phyloP scores from a whole-genome alignment of 2,888 invertebrate species.

The Eilema griseolum region DNA sequence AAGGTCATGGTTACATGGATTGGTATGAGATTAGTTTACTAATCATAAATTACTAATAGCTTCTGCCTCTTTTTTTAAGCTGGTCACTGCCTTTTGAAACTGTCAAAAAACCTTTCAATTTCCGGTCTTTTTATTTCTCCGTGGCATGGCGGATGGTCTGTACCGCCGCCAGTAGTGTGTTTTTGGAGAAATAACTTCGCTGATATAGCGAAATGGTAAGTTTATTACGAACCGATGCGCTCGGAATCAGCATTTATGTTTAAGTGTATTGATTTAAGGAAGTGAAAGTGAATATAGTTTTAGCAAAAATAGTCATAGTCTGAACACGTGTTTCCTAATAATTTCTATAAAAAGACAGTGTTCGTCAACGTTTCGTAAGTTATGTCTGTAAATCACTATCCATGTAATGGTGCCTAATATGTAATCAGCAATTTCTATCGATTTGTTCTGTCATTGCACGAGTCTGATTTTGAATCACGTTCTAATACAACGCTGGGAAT shows the following conservation, averaged over 20 bases:
- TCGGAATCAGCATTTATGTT: conserved; percentile 30
- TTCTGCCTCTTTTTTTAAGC: conserved; percentile 43
- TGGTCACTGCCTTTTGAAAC: conserved; percentile 69
- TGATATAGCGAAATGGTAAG: conserved; percentile 85
- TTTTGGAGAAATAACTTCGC: conserved; percentile 82
- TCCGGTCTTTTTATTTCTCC: conserved; percentile 86
- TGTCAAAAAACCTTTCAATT: conserved; percentile 71
- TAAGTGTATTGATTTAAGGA: conserved; percentile 52
- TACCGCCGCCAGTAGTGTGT: conserved; percentile 80
- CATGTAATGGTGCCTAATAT: not conserved
- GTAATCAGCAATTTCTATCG: not conserved
- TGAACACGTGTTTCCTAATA: conserved; percentile 60
- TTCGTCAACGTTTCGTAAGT: conserved; percentile 39
- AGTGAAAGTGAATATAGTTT: conserved; percentile 61
- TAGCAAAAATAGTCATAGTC: conserved; percentile 35
- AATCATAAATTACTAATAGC: not conserved
- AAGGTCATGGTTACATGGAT: not conserved
- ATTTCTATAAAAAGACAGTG: conserved; percentile 24
- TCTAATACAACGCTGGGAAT: conserved; percentile 12
- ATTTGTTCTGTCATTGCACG: not conserved
- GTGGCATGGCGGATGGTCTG: conserved; percentile 87
- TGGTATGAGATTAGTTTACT: not conserved
- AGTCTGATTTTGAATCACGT: not conserved
- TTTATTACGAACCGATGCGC: conserved; percentile 57
- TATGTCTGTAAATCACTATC: conserved; percentile 25